phyloP scores from a whole-genome alignment of 1,140 invertebrate species.

The Trichogramma pretiosum region DNA sequence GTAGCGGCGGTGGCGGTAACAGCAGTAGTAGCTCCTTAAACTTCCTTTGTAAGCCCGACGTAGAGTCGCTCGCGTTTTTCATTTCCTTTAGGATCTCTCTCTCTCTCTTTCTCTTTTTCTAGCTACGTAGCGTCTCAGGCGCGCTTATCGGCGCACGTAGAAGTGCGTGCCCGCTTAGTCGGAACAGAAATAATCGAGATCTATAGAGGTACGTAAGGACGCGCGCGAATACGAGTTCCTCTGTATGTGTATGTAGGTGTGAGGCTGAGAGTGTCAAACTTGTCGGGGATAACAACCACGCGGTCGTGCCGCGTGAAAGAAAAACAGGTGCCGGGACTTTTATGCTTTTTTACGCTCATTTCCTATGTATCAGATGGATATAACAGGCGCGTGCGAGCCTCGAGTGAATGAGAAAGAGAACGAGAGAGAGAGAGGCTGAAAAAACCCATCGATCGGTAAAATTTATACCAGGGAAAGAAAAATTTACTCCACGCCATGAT shows the following conservation, averaged over 20 bases:
- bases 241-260: too few relatives aligned
- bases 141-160: slow-evolving; percentile 14
- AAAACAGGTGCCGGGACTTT: neutral
- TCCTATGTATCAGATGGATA: slow-evolving; percentile 18
- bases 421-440: neutral
- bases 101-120: too few relatives aligned
- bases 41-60: slow-evolving; percentile 10
- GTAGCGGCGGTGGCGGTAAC: too few relatives aligned
- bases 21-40: neutral
- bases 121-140: neutral
- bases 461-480: slow-evolving; percentile 18
- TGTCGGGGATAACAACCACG: slow-evolving; percentile 10
- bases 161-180: neutral
- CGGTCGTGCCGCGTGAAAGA: neutral
- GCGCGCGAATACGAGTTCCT: neutral
- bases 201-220: neutral
- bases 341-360: slow-evolving; percentile 15
- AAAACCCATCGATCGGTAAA: slow-evolving; percentile 10
- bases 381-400: neutral
- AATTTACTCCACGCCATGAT: slow-evolving; percentile 18
- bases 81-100: slow-evolving; percentile 7
- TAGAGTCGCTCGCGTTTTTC: slow-evolving; percentile 6
- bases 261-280: slow-evolving; percentile 10
- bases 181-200: slow-evolving; percentile 16
- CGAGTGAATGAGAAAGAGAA: too few relatives aligned